Evolutionary conservation across 2,888 invertebrate species (phyloP), one percentile per base, ranked within the genome.

Genomic region (Aricia artaxerxes): DNA sequence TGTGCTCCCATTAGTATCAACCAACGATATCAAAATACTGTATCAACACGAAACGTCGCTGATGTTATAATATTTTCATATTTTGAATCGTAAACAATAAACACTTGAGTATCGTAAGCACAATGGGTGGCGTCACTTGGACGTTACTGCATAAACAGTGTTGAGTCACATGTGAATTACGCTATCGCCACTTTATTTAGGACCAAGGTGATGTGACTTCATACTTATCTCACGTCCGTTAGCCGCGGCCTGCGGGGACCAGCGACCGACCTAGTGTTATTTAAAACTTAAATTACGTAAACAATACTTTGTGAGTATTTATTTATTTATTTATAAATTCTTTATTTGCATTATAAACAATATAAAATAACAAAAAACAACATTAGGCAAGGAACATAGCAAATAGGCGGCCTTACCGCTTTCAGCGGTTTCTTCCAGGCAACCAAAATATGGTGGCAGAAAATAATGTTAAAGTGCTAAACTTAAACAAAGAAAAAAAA

Each of bases 161-260:
- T 81, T 86, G 86, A 87, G 85, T 89, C 89, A 87, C 83, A 86
- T 86, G 82, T 83, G 85, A 82, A 84, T 86, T 86, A 87, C 85
- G 85, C 80, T 83, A 83, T 82, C 81, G 80, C 86, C 85, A 86
- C 84, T 85, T 88, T 87, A 88, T 90, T 87, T 87, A 85, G 89
- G 88, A 89, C 86, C 90, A 91, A 91, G 91, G 90, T 86, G 82
- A 87, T 73, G 84, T 83, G 83, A 82, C 82, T 82, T 81, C 82
- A 81, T 82, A 61, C 79, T 81, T 83, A 82, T 82, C 82, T 81
- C 78, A 57, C 24, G 78, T 78, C 79, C 81, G 79, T 79, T 83
- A 81, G 78, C 80, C 80, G 24, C 76, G 73, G 77, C 77, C 78
- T 75, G 73, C 49, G 9, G 9, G 78, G 40, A 53, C 11, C 72